Evolutionary conservation across 2,113 vertebrate species (phyloP).

Genomic region (Calidris pygmaea): DNA sequence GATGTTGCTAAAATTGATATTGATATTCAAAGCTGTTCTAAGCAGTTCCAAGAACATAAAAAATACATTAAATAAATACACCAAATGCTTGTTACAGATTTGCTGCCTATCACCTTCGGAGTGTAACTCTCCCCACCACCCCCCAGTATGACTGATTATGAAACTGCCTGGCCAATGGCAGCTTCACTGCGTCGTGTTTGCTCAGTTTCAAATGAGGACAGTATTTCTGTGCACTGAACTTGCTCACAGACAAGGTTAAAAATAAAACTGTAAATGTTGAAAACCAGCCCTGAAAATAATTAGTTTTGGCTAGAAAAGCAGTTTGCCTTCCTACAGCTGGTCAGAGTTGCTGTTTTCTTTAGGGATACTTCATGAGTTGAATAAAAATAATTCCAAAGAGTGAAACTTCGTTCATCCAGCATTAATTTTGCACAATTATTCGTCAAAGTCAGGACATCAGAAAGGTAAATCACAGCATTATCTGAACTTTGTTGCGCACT

Average conservation of each 20-base stretch:
- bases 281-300: background rate
- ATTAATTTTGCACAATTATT: background rate
- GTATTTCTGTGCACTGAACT: background rate
- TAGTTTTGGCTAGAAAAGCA: background rate
- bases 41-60: constrained; percentile 33
- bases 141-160: background rate
- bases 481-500: background rate
- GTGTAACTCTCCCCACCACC: background rate
- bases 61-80: constrained; percentile 3
- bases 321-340: background rate
- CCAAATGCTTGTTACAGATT: background rate
- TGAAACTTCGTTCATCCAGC: background rate
- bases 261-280: background rate
- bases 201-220: background rate
- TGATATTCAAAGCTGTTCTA: constrained; percentile 27
- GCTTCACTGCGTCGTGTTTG: background rate
- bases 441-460: background rate
- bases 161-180: background rate
- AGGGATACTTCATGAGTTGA: background rate
- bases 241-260: background rate
- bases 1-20: constrained; percentile 6
- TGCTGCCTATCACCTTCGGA: background rate
- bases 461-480: background rate
- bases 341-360: background rate
- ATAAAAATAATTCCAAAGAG: background rate